A percentile compares a stretch with the other conserved stretches of the same genome.
These are phyloP conservation scores for Pseudochirops cupreus DNA, from an alignment of 2,797 vertebrate species.

Conservation along the genomic window DNA sequence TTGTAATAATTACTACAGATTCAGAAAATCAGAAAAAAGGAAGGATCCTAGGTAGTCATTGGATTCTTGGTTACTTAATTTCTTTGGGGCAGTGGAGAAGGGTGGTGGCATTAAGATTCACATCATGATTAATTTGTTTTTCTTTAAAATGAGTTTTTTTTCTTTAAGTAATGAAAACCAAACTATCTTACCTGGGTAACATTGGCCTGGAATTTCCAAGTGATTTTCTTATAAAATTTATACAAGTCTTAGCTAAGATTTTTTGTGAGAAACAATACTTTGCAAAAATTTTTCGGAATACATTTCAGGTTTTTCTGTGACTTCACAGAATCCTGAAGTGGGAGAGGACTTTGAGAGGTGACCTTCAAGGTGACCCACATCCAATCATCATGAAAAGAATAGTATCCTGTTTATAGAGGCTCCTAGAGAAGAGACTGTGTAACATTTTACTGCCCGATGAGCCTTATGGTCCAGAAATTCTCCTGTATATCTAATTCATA, in stretches of 20 bases:
- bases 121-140: not conserved
- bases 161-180: constrained; percentile 63
- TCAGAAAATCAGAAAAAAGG: constrained; percentile 20
- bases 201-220: constrained; percentile 41
- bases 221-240: constrained; percentile 50
- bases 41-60: constrained; percentile 3
- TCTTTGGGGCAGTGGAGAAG: constrained; percentile 48
- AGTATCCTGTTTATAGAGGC: constrained; percentile 48
- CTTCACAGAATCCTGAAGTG: constrained; percentile 43
- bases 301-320: constrained; percentile 41
- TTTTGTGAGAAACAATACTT: not conserved
- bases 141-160: not conserved
- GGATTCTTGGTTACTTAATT: constrained; percentile 2
- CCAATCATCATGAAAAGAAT: constrained; percentile 44
- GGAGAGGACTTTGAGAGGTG: constrained; percentile 32
- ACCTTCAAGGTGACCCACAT: constrained; percentile 36
- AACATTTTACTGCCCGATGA: constrained; percentile 50
- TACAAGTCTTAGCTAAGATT: constrained; percentile 45
- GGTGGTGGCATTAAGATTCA: constrained; percentile 48
- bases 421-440: not conserved
- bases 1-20: constrained; percentile 33
- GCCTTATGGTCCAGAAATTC: constrained; percentile 19
- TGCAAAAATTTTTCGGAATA: not conserved
- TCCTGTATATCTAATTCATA: constrained; percentile 44
- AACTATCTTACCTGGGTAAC: constrained; percentile 37